These are phyloP conservation scores for Baryphthengus martii DNA, from an alignment of 2,113 vertebrate genomes.

Conservation along the genomic window DNA sequence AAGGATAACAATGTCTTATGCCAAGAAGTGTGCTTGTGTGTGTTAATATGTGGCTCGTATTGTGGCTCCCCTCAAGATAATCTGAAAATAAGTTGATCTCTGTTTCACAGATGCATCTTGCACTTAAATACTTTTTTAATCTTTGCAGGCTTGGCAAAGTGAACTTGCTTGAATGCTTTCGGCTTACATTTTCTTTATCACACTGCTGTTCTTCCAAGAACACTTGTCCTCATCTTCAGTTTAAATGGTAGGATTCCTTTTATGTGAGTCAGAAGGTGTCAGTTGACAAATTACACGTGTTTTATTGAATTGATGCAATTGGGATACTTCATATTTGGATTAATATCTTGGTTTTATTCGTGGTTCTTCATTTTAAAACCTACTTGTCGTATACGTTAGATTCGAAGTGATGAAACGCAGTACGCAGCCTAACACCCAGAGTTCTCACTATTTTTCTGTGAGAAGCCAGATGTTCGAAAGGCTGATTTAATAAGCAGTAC, in stretches of 20 bases:
- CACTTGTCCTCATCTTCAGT: not conserved
- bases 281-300: not conserved
- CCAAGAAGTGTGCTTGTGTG: not conserved
- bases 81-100: slow-evolving; percentile 5
- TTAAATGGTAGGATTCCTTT: slow-evolving; percentile 7
- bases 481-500: not conserved
- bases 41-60: not conserved
- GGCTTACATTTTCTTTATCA: slow-evolving; percentile 5
- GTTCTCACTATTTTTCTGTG: not conserved
- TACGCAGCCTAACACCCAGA: not conserved
- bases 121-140: slow-evolving; percentile 6
- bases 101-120: not conserved
- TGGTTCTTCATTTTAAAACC: not conserved
- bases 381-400: accelerated
- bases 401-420: too few relatives aligned
- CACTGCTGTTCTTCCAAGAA: not conserved
- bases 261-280: slow-evolving; percentile 1
- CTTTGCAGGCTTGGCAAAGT: not conserved
- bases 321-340: not conserved
- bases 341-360: slow-evolving; percentile 16
- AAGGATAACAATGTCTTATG: not conserved
- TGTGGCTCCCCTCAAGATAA: not conserved
- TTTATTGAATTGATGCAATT: not conserved
- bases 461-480: not conserved
- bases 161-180: slow-evolving; percentile 10